Conservation (phyloP, 2,113 vertebrate species). For the Pipra filicauda region DNA sequence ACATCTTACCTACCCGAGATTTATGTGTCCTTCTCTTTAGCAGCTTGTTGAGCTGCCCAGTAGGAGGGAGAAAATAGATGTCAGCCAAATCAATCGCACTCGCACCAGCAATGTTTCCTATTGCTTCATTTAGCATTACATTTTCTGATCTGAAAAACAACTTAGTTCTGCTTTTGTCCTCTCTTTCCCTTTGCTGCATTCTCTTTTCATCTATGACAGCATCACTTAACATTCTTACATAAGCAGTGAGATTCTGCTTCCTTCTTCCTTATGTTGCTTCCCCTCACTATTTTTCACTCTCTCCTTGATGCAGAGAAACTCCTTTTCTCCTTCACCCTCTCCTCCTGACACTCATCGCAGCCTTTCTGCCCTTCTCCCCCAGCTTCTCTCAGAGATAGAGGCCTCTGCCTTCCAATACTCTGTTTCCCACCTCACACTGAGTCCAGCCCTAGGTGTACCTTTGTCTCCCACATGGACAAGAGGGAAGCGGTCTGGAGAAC, state of each 20-base stretch:
- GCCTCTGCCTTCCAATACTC: neutral
- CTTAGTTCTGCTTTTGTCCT: neutral
- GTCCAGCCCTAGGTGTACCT: neutral
- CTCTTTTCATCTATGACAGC: neutral
- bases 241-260: neutral
- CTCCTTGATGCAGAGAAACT: neutral
- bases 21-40: neutral
- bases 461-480: neutral
- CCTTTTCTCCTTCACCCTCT: neutral
- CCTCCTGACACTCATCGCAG: neutral
- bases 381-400: neutral
- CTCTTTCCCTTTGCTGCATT: neutral
- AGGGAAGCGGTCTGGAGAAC: neutral
- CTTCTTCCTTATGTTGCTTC: neutral
- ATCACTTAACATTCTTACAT: neutral
- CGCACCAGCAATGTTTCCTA: neutral
- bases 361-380: neutral
- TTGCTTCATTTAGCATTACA: neutral
- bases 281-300: neutral
- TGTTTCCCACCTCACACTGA: rapidly evolving
- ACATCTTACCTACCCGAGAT: neutral
- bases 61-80: neutral
- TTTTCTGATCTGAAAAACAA: neutral
- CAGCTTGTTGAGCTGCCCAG: neutral
- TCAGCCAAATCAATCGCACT: neutral